Base-by-base conservation (phyloP, 2,113 vertebrate species). In the Prolemur simus region DNA sequence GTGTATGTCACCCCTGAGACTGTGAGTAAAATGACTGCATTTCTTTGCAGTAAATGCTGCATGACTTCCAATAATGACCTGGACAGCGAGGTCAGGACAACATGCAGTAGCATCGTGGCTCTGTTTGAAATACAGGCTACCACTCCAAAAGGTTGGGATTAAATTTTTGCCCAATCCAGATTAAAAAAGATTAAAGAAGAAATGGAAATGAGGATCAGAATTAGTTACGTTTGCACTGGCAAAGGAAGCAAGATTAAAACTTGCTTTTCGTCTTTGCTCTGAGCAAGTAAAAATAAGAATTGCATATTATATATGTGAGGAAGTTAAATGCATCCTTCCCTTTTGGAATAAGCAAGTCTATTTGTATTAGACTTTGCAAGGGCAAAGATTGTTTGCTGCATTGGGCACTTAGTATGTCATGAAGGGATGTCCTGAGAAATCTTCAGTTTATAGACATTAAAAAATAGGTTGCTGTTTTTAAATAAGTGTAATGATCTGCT, bases 91-190 rank as follows among this genome's bases (percentile, higher is more conserved):
- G 77, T 58, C 32, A 25, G 54, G 64, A 87, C 39, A 34, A 23
- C 7, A 6, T 5, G 13, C 20, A 8, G 29, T 8, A 1, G 4
- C 47, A 0, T 6, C 21, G 5, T 1, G 13, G n/a, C 34, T 5
- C 32, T 39, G 34, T 13, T 17, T 10, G 66, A 68, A 56, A 52
- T 6, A 4, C 0, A 20, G 69, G 76, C 27, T 34, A 0, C 18
- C 15, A 77, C 17, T 18, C 71, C 13, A 5, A 37, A 90, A 69
- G 27, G 9, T 7, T 29, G 49, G 58, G 58, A n/a, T n/a, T 60
- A 0, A 3, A 8, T 76, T 56, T 18, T 64, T 15, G 37, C 27
- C 58, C 86, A 56, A 0, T 25, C 11, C 45, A 64, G 77, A 29
- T 64, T 3, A 54, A 54, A 71, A 47, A 52, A 56, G 54, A 85